Evolutionary conservation across 2,888 invertebrate species (phyloP).

Genomic region (Dasypolia templi): DNA sequence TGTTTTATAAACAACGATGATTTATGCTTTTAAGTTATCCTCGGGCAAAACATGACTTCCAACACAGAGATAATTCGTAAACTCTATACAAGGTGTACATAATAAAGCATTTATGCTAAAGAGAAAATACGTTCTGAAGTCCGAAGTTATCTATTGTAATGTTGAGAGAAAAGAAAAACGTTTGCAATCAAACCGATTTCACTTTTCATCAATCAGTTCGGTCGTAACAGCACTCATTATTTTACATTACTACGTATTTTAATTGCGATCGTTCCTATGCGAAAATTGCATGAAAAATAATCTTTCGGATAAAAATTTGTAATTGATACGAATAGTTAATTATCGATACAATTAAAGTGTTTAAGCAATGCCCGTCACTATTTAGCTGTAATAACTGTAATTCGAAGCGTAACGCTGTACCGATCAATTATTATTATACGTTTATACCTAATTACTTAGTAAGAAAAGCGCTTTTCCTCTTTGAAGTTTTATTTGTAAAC

Average conservation of each 20-base stretch:
- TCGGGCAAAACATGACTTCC: conserved; percentile 57
- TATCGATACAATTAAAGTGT: conserved; percentile 64
- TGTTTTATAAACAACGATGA: conserved; percentile 53
- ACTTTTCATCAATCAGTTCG: conserved; percentile 71
- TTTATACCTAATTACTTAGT: conserved; percentile 13
- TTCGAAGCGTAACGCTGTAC: conserved; percentile 23
- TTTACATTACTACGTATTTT: conserved; percentile 70
- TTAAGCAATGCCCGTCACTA: conserved; percentile 57
- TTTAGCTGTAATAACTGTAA: conserved; percentile 51
- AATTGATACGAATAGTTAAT: conserved; percentile 63
- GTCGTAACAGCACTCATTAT: conserved; percentile 67
- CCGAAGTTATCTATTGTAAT: conserved; percentile 53
- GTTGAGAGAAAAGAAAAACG: conserved; percentile 39
- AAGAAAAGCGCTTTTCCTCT: conserved; percentile 5
- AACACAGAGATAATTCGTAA: conserved; percentile 60
- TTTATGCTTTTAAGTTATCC: conserved; percentile 60
- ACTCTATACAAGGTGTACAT: conserved; percentile 51
- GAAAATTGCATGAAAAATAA: conserved; percentile 55
- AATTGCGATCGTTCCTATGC: conserved; percentile 67
- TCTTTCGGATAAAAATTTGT: conserved; percentile 58
- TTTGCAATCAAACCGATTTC: conserved; percentile 65
- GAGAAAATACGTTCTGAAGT: conserved; percentile 57
- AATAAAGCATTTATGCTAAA: conserved; percentile 56
- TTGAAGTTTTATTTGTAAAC: too few species aligned
- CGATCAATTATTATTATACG: conserved; percentile 16